Evolutionary conservation across 2,888 invertebrate genomes (phyloP), one percentile per base, ranked within the genome.

Genomic region (Pimpla rufipes): DNA sequence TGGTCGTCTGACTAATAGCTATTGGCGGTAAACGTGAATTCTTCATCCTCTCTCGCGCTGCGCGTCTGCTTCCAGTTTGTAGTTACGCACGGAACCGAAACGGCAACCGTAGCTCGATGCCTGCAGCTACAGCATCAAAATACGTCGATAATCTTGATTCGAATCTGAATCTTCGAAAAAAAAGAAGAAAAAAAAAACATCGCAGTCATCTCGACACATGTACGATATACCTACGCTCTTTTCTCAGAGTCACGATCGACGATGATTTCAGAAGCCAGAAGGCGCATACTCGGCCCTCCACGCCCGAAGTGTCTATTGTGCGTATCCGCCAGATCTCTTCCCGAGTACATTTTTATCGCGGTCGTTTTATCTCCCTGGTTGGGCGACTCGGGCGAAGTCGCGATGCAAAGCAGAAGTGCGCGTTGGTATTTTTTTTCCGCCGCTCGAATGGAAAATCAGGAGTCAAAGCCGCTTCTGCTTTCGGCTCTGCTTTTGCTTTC

Each of bases 1-100:
- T 83, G 83, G 83, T 80, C 68, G 70, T 83, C 77, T 77, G 80
- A 83, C 83, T 83, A 83, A 83, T 83, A 83, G 80, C 35, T 73
- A 74, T 68, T 62, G 75, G 71, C 77, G 52, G 71, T 77, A 77
- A 77, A 80, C 73, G 76, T 67, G 76, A 79, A 83, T 83, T 83
- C 76, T 80, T 76, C 75, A 83, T 75, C 45, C 59, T 50, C 67
- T 21, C 47, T 59, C 29, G 7, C 29, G 47, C 59, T 55, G 11
- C 11, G 5, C 55, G 55, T 55, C 23, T 55, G 55, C 55, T 45
- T 74, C 45, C 10, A 71, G 37, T 78, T 74, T n/a, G 45, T 23
- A 29, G 35, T 21, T 42, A 23, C 29, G 29, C 5, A 29, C 29
- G 29, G 5, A n/a, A n/a, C n/a, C n/a, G 29, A 29, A 29, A 29